Conservation (phyloP, 2,888 invertebrate species). For the Apodemia zela region DNA sequence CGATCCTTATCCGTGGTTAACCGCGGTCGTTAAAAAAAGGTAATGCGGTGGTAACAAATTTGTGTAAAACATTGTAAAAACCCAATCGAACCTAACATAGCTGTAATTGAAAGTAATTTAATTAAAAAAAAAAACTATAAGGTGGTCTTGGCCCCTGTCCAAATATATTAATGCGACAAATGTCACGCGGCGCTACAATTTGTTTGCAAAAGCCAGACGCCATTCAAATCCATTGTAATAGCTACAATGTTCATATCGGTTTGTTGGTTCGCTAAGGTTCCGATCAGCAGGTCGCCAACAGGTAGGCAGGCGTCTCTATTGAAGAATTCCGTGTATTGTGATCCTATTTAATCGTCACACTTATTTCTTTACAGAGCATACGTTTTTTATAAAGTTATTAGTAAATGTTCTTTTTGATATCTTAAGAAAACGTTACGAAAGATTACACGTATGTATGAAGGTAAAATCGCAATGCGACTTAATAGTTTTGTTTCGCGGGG, state of each 20-base stretch:
- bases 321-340: constrained; percentile 1
- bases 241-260: constrained; percentile 8
- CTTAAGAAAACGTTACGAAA: neutral
- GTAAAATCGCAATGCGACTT: no score
- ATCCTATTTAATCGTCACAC: neutral
- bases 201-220: constrained; percentile 32
- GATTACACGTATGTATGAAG: neutral
- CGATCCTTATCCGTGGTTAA: no score
- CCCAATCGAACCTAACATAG: no score
- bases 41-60: no score
- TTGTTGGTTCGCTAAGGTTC: constrained; percentile 2
- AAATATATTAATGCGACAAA: constrained; percentile 19
- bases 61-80: no score
- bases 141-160: constrained; percentile 30
- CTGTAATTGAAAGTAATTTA: no score
- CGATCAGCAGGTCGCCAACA: constrained; percentile 11
- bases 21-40: no score
- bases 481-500: no score
- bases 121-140: constrained; percentile 13
- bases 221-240: constrained; percentile 2
- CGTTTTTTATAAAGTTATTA: constrained; percentile 5
- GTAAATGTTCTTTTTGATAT: neutral
- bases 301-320: constrained; percentile 1
- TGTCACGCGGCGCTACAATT: constrained; percentile 68
- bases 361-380: neutral